Evolutionary conservation across 2,888 invertebrate genomes (phyloP).

Genomic region (Heteropelma amictum): DNA sequence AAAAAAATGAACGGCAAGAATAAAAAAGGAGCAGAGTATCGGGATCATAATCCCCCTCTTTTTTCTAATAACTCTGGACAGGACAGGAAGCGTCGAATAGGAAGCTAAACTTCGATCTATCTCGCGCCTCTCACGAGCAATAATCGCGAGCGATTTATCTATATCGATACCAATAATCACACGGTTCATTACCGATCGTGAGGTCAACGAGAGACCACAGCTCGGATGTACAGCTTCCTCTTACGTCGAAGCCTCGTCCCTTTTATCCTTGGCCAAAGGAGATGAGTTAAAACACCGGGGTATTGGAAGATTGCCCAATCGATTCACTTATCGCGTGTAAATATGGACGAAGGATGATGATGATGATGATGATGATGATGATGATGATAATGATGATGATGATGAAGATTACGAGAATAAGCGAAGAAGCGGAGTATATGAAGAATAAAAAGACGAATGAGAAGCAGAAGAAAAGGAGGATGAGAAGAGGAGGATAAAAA

Average conservation of each 20-base stretch:
- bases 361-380: constrained; percentile 30
- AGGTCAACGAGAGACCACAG: constrained; percentile 50
- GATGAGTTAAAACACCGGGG: constrained; percentile 24
- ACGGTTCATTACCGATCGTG: constrained; percentile 51
- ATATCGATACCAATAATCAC: constrained; percentile 56
- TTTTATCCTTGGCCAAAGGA: background rate
- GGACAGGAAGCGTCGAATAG: constrained; percentile 9
- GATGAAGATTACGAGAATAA: constrained; percentile 3
- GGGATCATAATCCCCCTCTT: too few relatives aligned
- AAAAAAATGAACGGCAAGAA: too few relatives aligned
- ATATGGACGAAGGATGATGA: constrained; percentile 32
- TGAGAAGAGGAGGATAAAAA: background rate
- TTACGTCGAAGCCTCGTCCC: background rate
- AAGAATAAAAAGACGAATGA: background rate
- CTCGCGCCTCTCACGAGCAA: constrained; percentile 31
- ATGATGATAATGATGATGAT: constrained; percentile 37
- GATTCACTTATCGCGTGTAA: constrained; percentile 56
- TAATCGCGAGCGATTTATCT: constrained; percentile 52
- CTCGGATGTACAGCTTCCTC: constrained; percentile 19
- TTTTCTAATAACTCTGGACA: too few relatives aligned
- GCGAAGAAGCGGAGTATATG: background rate
- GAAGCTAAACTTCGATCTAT: constrained; percentile 29
- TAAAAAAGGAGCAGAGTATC: too few relatives aligned
- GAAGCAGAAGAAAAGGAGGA: background rate
- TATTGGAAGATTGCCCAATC: constrained; percentile 57